A percentile compares a stretch with the other conserved stretches of the same genome.
Evolutionary conservation across 2,797 vertebrate species (phyloP).

Genomic region (Epinephelus coioides): DNA sequence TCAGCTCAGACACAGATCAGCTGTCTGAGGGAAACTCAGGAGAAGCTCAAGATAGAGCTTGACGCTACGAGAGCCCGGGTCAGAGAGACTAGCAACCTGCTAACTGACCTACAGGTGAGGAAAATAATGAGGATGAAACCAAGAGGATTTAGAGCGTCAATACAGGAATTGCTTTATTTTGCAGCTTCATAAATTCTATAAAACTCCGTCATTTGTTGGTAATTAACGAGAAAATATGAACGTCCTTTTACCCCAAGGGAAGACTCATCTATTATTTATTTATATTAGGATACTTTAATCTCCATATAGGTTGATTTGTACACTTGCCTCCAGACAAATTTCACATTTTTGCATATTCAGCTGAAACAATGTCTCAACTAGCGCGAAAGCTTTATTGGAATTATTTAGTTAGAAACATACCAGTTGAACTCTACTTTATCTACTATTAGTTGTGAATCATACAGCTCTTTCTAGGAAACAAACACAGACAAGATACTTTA

Average conservation of each 20-base stretch:
- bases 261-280: constrained; percentile 1
- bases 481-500: too few species aligned
- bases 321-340: not conserved
- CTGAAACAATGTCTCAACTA: not conserved
- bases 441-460: not conserved
- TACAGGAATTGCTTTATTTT: too few species aligned
- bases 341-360: constrained; percentile 1
- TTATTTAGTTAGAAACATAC: not conserved
- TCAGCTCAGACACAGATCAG: constrained; percentile 94
- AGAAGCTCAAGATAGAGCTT: constrained; percentile 93
- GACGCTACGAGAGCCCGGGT: constrained; percentile 91
- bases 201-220: not conserved
- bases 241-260: not conserved
- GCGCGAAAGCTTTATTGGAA: not conserved
- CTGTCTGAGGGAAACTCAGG: constrained; percentile 93
- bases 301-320: not conserved
- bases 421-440: not conserved
- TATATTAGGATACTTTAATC: not conserved
- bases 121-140: too few species aligned
- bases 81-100: constrained; percentile 93
- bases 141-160: too few species aligned
- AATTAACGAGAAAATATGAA: not conserved
- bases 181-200: too few species aligned
- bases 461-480: too few species aligned
- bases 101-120: constrained; percentile 92